phyloP scores from a whole-genome alignment of 2,797 vertebrate genomes.

The Crypturellus tataupa region DNA sequence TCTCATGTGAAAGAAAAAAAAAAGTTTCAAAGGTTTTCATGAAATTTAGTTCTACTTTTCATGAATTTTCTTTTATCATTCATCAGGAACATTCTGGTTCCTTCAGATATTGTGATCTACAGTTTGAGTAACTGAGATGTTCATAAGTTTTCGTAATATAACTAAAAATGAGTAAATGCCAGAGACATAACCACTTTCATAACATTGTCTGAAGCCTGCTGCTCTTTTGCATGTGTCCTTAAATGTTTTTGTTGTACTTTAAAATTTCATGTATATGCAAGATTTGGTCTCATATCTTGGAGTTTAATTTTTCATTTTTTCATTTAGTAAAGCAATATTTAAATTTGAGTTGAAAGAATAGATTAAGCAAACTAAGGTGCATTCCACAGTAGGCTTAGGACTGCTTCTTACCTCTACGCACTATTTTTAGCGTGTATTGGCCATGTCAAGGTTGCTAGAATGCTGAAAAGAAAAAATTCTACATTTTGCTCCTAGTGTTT shows the following conservation, averaged over 20 bases:
- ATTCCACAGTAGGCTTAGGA: neutral
- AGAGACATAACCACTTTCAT: neutral
- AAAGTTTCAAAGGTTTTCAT: neutral
- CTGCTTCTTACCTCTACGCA: neutral
- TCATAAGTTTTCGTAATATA: neutral
- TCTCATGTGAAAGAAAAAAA: neutral
- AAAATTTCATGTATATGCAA: neutral
- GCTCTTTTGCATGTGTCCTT: neutral
- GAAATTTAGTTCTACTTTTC: neutral
- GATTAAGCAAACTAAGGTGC: neutral
- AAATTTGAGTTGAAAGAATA: neutral
- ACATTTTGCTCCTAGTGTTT: fast-evolving
- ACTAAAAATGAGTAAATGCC: neutral
- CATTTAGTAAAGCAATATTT: neutral
- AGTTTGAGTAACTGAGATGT: neutral
- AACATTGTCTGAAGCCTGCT: neutral
- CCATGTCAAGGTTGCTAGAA: neutral
- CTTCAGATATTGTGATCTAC: neutral
- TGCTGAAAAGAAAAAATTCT: neutral
- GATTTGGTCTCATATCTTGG: neutral
- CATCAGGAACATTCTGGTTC: neutral
- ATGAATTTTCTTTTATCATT: neutral
- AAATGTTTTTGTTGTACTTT: neutral
- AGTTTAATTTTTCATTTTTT: neutral
- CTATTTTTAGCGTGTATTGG: neutral